Evolutionary conservation across 2,113 vertebrate genomes (phyloP), one percentile per base, ranked within the genome.

Genomic region (Panthera tigris): DNA sequence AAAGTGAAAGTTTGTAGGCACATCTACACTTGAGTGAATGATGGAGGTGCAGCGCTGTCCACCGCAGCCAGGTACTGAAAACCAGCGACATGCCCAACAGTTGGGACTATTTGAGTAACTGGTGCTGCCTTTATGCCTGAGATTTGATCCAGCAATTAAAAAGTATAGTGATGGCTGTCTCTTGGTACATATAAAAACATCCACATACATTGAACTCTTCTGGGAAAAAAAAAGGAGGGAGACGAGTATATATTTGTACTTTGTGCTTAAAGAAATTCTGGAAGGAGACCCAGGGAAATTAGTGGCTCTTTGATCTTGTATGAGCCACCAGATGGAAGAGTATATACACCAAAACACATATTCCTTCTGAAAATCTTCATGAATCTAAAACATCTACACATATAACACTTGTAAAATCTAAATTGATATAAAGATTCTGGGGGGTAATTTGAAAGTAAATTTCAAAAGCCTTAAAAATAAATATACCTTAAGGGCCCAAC

Each of bases 381-480:
- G 19, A 48, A 45, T 73, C 36, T 73, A 27, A 82, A 57, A 45
- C 52, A 57, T 45, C 15, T 27, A 68, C n/a, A 45, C 36, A 78
- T 45, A 66, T 29, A 27, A 55, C 81, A 13, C 50, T 57, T 27
- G 31, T 39, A 69, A 11, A 71, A 27, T 48, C 36, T 27, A 33
- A 78, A 25, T 25, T 69, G 45, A 78, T 29, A 21, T 31, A 79
- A 55, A 50, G 36, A 50, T 78, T 90, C 86, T 76, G 29, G 12
- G 27, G 23, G 66, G 41, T 29, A 18, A 66, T 55, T 73, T 90
- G 79, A 36, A 76, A 90, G n/a, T 19, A 45, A 27, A 90, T 57
- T 74, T 74, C 57, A 66, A 95, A 84, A 41, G 11, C 25, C 27
- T 25, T 36, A 65, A 89, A 63, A 73, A 73, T 50, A 82, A 87